These are phyloP conservation scores for Caenorhabditis macrosperma DNA, from an alignment of 2,888 invertebrate genomes.

Conservation along the genomic window DNA sequence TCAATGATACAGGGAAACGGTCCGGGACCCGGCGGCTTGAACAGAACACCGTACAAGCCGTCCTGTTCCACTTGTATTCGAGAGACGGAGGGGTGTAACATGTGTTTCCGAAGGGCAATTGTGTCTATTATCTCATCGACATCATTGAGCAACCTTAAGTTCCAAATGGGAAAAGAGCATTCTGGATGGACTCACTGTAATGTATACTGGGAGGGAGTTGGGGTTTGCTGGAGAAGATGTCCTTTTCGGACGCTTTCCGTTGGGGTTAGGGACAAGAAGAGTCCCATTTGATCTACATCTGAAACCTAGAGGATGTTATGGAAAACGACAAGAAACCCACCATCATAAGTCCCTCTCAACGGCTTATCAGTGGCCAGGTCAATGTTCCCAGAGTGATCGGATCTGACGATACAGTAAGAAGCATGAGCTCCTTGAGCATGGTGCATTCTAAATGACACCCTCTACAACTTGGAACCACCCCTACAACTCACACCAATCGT, in stretches of 20 bases:
- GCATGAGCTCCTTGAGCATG: too few relatives aligned
- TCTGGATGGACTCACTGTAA: background rate
- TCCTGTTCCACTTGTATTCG: constrained; percentile 12
- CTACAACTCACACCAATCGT: too few relatives aligned
- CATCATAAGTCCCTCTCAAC: constrained; percentile 47
- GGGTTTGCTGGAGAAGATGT: too few relatives aligned
- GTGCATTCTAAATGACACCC: too few relatives aligned
- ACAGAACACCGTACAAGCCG: constrained; percentile 27
- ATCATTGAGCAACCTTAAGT: background rate
- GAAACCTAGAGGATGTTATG: too few relatives aligned
- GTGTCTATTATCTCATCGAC: background rate
- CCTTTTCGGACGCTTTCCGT: too few relatives aligned
- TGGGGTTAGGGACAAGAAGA: constrained; percentile 26
- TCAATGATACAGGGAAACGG: constrained; percentile 14
- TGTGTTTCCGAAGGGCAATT: constrained; percentile 19
- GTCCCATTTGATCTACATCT: constrained; percentile 41
- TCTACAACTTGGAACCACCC: too few relatives aligned
- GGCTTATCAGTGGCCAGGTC: constrained; percentile 12
- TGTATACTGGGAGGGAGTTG: too few relatives aligned
- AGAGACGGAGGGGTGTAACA: constrained; percentile 15
- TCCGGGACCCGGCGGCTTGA: constrained; percentile 37
- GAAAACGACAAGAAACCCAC: background rate
- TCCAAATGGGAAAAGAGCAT: too few relatives aligned
- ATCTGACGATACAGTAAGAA: background rate
- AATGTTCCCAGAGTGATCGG: background rate